Base-by-base conservation (phyloP, 2,888 invertebrate species). In the Drosophila mimica region DNA sequence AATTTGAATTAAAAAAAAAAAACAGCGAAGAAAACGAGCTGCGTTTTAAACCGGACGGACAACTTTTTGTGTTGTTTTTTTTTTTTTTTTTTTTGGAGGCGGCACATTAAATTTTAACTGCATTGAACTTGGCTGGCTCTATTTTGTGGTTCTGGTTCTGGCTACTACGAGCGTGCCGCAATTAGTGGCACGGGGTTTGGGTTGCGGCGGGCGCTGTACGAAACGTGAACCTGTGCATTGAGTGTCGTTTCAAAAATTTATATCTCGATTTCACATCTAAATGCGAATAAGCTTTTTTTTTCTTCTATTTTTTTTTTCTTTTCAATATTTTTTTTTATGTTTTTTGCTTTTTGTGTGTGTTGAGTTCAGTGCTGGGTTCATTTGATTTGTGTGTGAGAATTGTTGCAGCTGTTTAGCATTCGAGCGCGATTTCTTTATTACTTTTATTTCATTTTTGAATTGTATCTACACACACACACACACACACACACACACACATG, bases 201-300 rank as follows among this genome's bases (percentile, higher is more conserved):
- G 17, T 25, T 54, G 69, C 53, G 8, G 36, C 56, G 28, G 36
- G 43, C n/a, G 13, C 6, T 48, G 67, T 48, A 49, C 56, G 53
- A 40, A 57, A 76, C 68, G 65, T 70, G 74, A 64, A 57, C 54
- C 54, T 64, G 65, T 59, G 75, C 74, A 62, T 65, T 52, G 75
- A 74, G 77, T 83, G 83, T 82, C 88, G 86, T 88, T 88, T 86
- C 80, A 88, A 88, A 88, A 88, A 88, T 88, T 88, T 89, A 89
- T 88, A 88, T 88, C 88, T 88, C 90, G 79, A 88, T 88, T 89
- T 89, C 86, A 88, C 90, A 88, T 88, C 88, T 88, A 89, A 88
- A 88, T 88, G 88, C 88, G 90, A 88, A 89, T 89, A 88, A 87
- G 81, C 82, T 89, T 81, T 88, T 9, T 20, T 36, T 69, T 51